Conservation (phyloP, 2,888 invertebrate genomes). For the Mythimna lalbum region DNA sequence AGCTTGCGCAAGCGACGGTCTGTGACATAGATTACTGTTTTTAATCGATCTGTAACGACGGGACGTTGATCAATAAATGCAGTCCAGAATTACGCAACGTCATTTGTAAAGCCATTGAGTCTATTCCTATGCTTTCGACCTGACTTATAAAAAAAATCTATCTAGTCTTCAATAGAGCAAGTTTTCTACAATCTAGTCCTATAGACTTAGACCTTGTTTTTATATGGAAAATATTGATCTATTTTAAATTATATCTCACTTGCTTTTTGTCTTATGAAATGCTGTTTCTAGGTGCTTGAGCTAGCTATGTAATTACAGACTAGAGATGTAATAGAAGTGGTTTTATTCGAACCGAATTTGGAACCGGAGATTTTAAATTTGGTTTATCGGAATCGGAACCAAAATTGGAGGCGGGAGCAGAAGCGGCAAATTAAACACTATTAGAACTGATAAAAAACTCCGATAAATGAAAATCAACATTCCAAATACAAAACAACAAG, state of each 20-base stretch:
- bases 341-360: too few species aligned
- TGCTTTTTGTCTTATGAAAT: slow-evolving; percentile 50
- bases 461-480: too few species aligned
- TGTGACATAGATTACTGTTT: not conserved
- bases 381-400: too few species aligned
- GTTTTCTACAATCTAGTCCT: slow-evolving; percentile 56
- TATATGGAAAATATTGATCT: slow-evolving; percentile 54
- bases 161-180: slow-evolving; percentile 37
- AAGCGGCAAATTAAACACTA: too few species aligned
- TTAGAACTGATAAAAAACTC: too few species aligned
- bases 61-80: not conserved
- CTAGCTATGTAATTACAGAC: slow-evolving; percentile 32
- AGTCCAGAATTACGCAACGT: slow-evolving; percentile 6
- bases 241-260: slow-evolving; percentile 63
- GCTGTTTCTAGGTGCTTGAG: slow-evolving; percentile 30
- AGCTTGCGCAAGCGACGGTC: slow-evolving; percentile 3
- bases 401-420: too few species aligned
- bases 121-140: slow-evolving; percentile 1
- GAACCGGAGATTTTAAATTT: too few species aligned
- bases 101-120: not conserved
- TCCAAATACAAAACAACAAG: too few species aligned
- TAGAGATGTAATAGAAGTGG: too few species aligned
- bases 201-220: slow-evolving; percentile 51
- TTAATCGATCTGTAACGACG: not conserved
- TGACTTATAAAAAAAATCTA: slow-evolving; percentile 20